Base-by-base conservation (phyloP, 2,888 invertebrate species). In the Eurytoma adleriae region DNA sequence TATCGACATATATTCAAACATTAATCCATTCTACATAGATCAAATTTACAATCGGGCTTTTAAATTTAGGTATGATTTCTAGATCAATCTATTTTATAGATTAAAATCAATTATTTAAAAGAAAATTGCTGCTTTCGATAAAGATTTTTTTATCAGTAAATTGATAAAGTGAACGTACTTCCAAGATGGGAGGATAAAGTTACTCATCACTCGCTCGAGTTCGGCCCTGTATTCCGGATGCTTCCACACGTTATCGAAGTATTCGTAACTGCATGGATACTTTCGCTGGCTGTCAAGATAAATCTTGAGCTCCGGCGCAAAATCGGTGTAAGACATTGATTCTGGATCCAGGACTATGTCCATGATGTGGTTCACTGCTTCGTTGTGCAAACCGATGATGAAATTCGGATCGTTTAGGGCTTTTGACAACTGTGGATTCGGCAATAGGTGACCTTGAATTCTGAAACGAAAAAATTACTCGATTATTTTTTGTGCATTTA, bases 331-430 rank as follows among this genome's bases (percentile, higher is more conserved):
- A 83, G 93, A 92, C 12, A 92, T 91, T 57, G 93, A 90, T 83
- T 93, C 92, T 83, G 93, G 92, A 87, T 95, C 92, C 50, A 94
- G 92, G 52, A 94, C 90, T 69, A 95, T 92, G 62, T 92, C 89
- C 57, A 92, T 93, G 68, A 96, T 88, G 85, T 93, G 93, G 68
- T 92, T 92, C 27, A 96, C 92, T 30, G 94, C 94, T 84, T 93
- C 92, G 87, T 96, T 96, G 86, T 95, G 95, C 68, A 95, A 90
- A 72, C 91, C 90, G 16, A 95, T 92, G 7, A 95, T 91, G 85
- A 93, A 92, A 85, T 92, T 88, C 72, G 95, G 92, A 86, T 93
- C 92, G 83, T 91, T 92, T 54, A 94, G 86, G 67, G 93, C 91
- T 3, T 80, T 74, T 16, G 84, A 80, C 10, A 90, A 82, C 64